Evolutionary conservation across 2,113 vertebrate genomes (phyloP), one percentile per base, ranked within the genome.

Genomic region (Uria aalge): DNA sequence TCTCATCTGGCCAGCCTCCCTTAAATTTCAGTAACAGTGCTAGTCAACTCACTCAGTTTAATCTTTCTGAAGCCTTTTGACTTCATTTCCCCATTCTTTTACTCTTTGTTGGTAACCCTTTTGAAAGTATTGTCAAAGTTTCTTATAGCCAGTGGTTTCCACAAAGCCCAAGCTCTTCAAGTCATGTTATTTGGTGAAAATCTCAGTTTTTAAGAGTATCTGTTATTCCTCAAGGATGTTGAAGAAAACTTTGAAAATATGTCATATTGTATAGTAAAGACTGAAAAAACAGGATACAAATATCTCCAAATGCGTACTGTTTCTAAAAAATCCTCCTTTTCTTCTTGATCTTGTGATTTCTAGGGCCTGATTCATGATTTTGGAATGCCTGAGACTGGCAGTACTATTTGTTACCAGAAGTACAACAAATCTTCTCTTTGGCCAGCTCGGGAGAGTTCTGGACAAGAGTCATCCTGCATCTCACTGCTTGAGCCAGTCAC

Each of bases 1-100:
- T 91, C 96, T 95, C 82, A 90, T 93, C 90, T 96, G 91, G 90
- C 40, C 85, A 92, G 56, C 43, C 43, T 78, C 64, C 63, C 60
- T 93, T 96, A 84, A 94, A 96, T 92, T 95, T 95, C 85, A 75
- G 82, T 62, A 94, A 90, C 57, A 85, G 53, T 16, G 38, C 60
- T 78, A 79, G 85, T 92, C 80, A 81, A 5, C 48, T 93, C 75
- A 45, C 67, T 88, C 60, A 67, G 26, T 62, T 96, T 85, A 74
- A 94, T 55, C 67, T 90, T 85, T 92, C 68, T 75, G 67, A 92
- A 92, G 60, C 26, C 79, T 79, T 94, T 88, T 47, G 71, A 55
- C 41, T 84, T 93, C 10, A 62, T 83, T 93, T 94, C 24, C 53
- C 55, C 32, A 21, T 69, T 87, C 29, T 75, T 89, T 55, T 27